phyloP scores from a whole-genome alignment of 1,140 invertebrate species.

The Mizuhopecten yessoensis region DNA sequence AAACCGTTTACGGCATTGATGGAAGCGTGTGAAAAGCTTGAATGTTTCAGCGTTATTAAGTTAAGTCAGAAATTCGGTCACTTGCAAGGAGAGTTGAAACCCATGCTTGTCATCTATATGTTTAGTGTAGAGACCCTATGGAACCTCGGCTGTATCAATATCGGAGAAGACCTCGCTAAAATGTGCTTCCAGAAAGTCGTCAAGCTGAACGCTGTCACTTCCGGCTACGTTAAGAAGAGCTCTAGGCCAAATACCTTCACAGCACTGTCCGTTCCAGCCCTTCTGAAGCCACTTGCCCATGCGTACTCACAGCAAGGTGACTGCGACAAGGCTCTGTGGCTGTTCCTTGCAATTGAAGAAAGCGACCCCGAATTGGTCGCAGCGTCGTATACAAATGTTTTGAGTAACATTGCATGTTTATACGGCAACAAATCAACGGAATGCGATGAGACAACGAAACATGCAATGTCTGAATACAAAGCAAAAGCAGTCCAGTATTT shows the following conservation, averaged over 20 bases:
- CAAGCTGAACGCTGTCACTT: constrained; percentile 41
- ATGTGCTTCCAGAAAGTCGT: constrained; percentile 51
- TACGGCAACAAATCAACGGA: constrained; percentile 41
- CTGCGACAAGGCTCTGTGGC: constrained; percentile 41
- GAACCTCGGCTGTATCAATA: constrained; percentile 49
- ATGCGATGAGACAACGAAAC: background rate
- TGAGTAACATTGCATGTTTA: constrained; percentile 56
- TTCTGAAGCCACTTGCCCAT: constrained; percentile 51
- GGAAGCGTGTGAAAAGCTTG: constrained; percentile 43
- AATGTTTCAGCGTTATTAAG: constrained; percentile 29
- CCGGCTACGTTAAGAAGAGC: constrained; percentile 8
- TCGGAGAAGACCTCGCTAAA: background rate
- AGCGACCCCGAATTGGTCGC: constrained; percentile 29
- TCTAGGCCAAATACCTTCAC: constrained; percentile 43
- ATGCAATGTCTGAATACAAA: background rate
- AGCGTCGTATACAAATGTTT: constrained; percentile 41
- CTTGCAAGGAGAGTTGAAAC: constrained; percentile 9
- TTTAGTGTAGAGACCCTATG: constrained; percentile 51
- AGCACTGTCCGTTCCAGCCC: constrained; percentile 39
- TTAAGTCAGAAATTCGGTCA: background rate
- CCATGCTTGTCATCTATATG: constrained; percentile 49
- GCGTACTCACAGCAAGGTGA: constrained; percentile 48
- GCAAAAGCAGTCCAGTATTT: constrained; percentile 47
- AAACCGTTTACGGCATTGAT: constrained; percentile 45
- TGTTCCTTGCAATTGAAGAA: constrained; percentile 49